Conservation (phyloP, 2,113 vertebrate species). For the Pimephales promelas region DNA sequence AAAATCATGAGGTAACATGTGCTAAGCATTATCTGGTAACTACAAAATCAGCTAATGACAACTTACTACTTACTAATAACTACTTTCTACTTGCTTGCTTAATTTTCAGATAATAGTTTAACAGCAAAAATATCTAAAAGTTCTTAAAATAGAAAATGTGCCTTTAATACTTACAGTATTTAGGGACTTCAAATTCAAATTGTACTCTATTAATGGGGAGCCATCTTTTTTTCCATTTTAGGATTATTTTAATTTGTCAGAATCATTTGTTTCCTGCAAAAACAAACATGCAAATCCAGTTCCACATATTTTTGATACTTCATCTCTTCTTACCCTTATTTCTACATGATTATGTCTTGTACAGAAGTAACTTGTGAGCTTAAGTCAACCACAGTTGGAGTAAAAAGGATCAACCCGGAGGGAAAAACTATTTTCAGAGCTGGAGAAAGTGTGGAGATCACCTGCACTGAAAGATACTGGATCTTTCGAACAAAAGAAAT, state of each 20-base stretch:
- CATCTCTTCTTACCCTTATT: no score
- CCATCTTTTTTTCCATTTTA: neutral
- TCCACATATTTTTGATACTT: no score
- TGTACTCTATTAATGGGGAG: neutral
- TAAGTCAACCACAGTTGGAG: no score
- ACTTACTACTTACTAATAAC: neutral
- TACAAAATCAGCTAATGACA: neutral
- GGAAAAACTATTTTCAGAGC: neutral
- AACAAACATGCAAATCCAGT: no score
- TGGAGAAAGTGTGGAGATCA: constrained; percentile 39
- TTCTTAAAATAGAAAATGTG: neutral
- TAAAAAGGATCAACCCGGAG: no score
- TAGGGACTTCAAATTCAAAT: neutral
- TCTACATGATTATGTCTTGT: no score
- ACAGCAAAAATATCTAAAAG: neutral
- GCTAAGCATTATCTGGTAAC: neutral
- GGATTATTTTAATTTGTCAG: no score
- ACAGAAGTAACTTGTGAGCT: no score
- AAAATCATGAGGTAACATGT: no score
- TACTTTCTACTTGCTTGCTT: neutral
- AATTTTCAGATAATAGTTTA: neutral
- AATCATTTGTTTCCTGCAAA: no score
- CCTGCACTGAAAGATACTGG: neutral
- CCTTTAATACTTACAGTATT: no score
- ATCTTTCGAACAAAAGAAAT: fast-evolving